Conservation (phyloP, 1,140 invertebrate species). For the Forficula auricularia region DNA sequence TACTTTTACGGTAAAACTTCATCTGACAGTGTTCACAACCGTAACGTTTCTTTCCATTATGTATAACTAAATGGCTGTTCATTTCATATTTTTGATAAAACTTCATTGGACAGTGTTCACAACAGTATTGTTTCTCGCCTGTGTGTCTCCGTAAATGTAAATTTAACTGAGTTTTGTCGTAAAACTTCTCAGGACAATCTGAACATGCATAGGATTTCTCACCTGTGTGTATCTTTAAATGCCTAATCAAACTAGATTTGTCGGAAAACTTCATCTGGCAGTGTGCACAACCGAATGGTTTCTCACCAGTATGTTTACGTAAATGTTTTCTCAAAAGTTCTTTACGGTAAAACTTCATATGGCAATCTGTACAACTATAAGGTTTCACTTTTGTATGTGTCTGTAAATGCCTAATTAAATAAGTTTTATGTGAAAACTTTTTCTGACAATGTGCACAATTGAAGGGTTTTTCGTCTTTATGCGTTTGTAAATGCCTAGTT, state of each 20-base stretch:
- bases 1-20: not conserved
- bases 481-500: not conserved
- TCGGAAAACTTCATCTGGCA: not conserved
- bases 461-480: constrained; percentile 1
- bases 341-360: not conserved
- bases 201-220: not conserved
- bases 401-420: constrained; percentile 1
- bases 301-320: not conserved
- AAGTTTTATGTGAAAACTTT: not conserved
- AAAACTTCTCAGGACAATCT: not conserved
- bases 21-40: constrained; percentile 1
- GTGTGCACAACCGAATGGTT: constrained; percentile 1
- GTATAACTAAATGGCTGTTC: constrained; percentile 7
- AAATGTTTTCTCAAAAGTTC: not conserved
- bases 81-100: constrained; percentile 8
- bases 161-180: not conserved
- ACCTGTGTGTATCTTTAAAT: not conserved
- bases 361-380: not conserved
- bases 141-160: not conserved
- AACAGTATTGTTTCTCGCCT: constrained; percentile 1
- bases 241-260: not conserved
- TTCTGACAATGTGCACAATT: not conserved
- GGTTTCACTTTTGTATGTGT: constrained; percentile 3
- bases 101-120: constrained; percentile 11
- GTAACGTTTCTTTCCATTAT: constrained; percentile 10